Evolutionary conservation across 2,113 vertebrate species (phyloP), one percentile per base, ranked within the genome.

Genomic region (Peucedramus taeniatus): DNA sequence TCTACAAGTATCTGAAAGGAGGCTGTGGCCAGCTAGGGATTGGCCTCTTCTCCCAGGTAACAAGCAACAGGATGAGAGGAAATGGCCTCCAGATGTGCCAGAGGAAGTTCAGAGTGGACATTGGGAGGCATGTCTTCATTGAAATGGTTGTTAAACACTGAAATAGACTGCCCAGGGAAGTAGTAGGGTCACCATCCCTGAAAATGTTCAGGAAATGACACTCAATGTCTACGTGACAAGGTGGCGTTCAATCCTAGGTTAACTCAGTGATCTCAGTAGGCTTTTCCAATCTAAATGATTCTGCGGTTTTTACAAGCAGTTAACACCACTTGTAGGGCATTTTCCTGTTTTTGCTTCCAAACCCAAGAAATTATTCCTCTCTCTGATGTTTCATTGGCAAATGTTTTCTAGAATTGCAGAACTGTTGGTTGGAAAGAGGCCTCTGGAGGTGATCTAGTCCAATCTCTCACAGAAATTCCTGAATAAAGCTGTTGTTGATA

Each of bases 31-130:
- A 53, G 11, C 2, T 60, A 45, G 10, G 13, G 7, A 14, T 53
- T 1, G 1, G 28, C 28, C n/a, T 75, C n/a, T 30, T 68, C 24
- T 47, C 16, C 20, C 33, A 45, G 16, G 20, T 30, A 82, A 53
- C 13, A 60, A 75, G 30, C 11, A 51, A 30, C 4, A 26, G 20
- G 30, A 26, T 0, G 0, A 83, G 30, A 60, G 11, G 14, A 53
- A 75, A 60, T 26, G 7, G 20, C 24, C 20, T 47, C 23, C 45
- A 35, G 6, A 5, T 47, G 47, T 68, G 45, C 30, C 22, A 53
- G 16, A 20, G 11, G 28, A 75, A n/a, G 33, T 75, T 68, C n/a
- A 53, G 24, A 40, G 21, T 35, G n/a, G n/a, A 61, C 11, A 61
- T 1, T n/a, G 22, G n/a, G 28, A 76, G 30, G 53, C 31, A 82